Base-by-base conservation (phyloP, 2,888 invertebrate species). In the Cremastinae sp. region DNA sequence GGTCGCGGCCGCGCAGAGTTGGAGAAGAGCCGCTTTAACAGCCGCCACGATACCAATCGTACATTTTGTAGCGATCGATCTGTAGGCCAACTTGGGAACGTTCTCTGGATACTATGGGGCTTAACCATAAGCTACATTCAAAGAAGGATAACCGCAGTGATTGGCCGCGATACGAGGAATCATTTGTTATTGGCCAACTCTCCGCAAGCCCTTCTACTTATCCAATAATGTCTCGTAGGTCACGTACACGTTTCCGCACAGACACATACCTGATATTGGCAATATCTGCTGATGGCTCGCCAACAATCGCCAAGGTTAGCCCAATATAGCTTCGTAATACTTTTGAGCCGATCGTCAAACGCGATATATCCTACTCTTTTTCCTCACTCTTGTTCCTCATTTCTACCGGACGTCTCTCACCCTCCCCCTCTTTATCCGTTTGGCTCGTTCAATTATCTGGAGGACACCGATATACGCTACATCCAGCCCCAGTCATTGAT, bases 41-140 rank as follows among this genome's bases (percentile, higher is more conserved):
- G 72, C 75, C 74, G 36, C 54, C 53, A 53, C 59, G 74, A 69
- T 71, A 71, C 58, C 71, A 69, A 78, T 74, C 59, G 72, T 70
- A 75, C 41, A 72, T 72, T 68, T 72, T 58, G 72, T 77, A 77
- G 69, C 74, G 72, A 79, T 73, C 75, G 74, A 79, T 79, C 66
- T 58, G 66, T 71, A 73, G 64, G 53, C 69, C 53, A 54, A 47
- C 53, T 34, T 53, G 10, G n/a, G 18, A 64, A 38, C 68, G 51
- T 64, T 62, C 56, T 28, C 61, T 49, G 45, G 28, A 61, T 22
- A 51, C 45, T 12, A 28, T 28, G 5, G 53, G 71, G 38, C 47
- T 41, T 12, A 64, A 54, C 38, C 38, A 12, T 49, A 43, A 66
- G 22, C 18, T 20, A 20, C 62, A 22, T 34, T 34, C 36, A 28